Evolutionary conservation across 2,888 invertebrate species (phyloP), one percentile per base, ranked within the genome.

Genomic region (Tinea semifulvella): DNA sequence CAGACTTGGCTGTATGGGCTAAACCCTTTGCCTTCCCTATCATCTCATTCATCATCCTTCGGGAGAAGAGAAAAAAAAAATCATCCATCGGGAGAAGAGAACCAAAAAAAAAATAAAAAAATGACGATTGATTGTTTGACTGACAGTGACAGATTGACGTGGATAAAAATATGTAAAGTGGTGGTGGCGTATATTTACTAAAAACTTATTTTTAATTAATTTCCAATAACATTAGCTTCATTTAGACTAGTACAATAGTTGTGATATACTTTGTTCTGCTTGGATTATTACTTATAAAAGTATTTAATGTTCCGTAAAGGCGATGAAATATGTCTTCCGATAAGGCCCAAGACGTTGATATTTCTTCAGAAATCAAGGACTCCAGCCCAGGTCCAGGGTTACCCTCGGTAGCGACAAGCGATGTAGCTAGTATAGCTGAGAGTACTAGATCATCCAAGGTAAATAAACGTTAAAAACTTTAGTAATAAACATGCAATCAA

Each of bases 231-330:
- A 22, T 22, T 22, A 7, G 22, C 22, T 36, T 13, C 40, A n/a
- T 31, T 40, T 40, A 40, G 13, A 40, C 13, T 17, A 40, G 20
- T 40, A 40, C 6, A 40, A 40, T 20, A 18, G 18, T 38, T 38
- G 31, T 31, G 31, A 17, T 17, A 17, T 3, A 5, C 2, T 2
- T 13, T 31, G 13, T 31, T 31, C 31, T 31, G 6, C 13, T 7
- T 31, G 13, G 13, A 38, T 17, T 18, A n/a, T 20, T 40, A 13
- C 13, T 22, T 11, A 7, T 18, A 40, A 13, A 11, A 20, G 7
- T 17, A 19, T 28, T 67, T 73, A 62, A 76, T 76, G 80, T 76
- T 64, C 61, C 61, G 61, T 57, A 63, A 59, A 58, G 55, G 56
- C 55, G 56, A 50, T 57, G 62, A 62, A 61, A 56, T 55, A 80